Evolutionary conservation across 2,113 vertebrate genomes (phyloP).

Genomic region (Nibea albiflora): DNA sequence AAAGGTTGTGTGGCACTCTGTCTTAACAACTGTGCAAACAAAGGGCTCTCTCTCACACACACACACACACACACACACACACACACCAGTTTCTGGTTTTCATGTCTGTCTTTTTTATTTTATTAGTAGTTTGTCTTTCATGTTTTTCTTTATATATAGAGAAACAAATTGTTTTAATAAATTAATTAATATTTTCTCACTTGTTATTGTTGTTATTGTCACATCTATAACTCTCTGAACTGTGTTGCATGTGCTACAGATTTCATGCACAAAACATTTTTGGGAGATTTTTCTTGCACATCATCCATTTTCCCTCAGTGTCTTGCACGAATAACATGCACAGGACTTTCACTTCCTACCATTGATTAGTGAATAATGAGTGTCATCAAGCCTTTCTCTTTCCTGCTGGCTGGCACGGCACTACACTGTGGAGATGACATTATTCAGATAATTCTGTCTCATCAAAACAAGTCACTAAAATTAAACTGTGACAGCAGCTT

Average conservation of each 20-base stretch:
- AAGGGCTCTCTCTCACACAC: not conserved
- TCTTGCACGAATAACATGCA: not conserved
- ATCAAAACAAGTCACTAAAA: conserved; percentile 13
- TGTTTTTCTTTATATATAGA: too few species aligned
- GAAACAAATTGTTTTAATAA: too few species aligned
- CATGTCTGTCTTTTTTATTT: not conserved
- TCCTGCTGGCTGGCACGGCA: not conserved
- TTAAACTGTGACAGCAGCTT: not conserved
- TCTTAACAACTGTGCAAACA: not conserved
- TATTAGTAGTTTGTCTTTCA: not conserved
- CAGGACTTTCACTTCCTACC: rapidly evolving
- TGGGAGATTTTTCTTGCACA: not conserved
- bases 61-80: not conserved
- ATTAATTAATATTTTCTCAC: too few species aligned
- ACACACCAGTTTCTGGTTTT: too few species aligned
- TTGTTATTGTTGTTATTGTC: not conserved
- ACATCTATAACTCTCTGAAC: too few species aligned
- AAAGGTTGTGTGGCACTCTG: not conserved
- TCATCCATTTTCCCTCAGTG: not conserved
- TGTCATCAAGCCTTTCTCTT: rapidly evolving
- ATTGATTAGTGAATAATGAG: conserved; percentile 20
- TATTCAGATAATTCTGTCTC: not conserved
- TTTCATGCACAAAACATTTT: not conserved
- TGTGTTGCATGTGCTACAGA: not conserved
- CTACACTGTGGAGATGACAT: conserved; percentile 1